A percentile compares a stretch with the other conserved stretches of the same genome.
Conservation (phyloP, 2,113 vertebrate genomes). For the Epinephelus moara region DNA sequence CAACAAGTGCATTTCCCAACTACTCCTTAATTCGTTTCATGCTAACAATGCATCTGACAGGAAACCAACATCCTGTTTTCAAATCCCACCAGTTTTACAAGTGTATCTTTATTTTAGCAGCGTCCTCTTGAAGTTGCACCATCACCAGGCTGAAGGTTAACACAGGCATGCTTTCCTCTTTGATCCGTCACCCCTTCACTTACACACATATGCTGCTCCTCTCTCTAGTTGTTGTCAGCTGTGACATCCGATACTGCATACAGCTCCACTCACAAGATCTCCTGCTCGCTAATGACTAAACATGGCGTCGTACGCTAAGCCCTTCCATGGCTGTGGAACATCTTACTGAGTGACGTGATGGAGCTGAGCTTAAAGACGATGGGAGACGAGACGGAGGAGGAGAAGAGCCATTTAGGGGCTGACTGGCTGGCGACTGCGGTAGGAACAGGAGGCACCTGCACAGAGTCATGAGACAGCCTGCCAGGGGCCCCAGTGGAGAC, state of each 20-base stretch:
- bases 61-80: not conserved
- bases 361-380: conserved; percentile 66
- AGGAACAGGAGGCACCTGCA: conserved; percentile 80
- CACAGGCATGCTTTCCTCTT: conserved; percentile 27
- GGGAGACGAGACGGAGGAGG: conserved; percentile 42
- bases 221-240: conserved; percentile 64
- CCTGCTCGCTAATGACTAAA: conserved; percentile 64
- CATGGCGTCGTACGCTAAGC: conserved; percentile 72
- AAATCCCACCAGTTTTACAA: not conserved
- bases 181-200: conserved; percentile 38
- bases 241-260: conserved; percentile 63
- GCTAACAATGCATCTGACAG: not conserved
- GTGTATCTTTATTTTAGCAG: not conserved
- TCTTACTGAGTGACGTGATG: conserved; percentile 74
- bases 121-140: not conserved
- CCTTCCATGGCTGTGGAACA: conserved; percentile 65
- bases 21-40: not conserved
- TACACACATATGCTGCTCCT: conserved; percentile 29
- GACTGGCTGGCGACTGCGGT: conserved; percentile 44
- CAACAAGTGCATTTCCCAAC: not conserved
- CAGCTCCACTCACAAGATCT: conserved; percentile 53
- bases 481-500: conserved; percentile 69
- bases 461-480: conserved; percentile 75
- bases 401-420: conserved; percentile 62
- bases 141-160: conserved; percentile 17